These are phyloP conservation scores for Chrysochloris asiatica DNA, from an alignment of 2,113 vertebrate species.

Conservation along the genomic window DNA sequence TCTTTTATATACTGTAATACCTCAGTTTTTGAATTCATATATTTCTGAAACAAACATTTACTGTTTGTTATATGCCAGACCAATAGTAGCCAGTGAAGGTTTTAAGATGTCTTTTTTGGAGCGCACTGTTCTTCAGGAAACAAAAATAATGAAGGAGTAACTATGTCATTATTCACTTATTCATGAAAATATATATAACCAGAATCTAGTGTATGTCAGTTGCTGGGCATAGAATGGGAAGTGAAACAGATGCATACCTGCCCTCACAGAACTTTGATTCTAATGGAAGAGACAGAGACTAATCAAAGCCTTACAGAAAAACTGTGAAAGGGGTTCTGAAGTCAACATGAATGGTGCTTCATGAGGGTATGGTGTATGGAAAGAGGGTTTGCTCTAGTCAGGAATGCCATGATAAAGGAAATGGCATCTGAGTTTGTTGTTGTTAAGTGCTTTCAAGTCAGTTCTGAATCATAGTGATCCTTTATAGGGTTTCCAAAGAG, in stretches of 20 bases:
- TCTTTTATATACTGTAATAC: background rate
- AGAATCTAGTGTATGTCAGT: background rate
- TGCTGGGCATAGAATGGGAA: background rate
- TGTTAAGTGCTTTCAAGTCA: too few species aligned
- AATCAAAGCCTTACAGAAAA: background rate
- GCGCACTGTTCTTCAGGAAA: background rate
- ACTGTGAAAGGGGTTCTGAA: background rate
- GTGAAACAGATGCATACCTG: background rate
- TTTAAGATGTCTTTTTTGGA: background rate
- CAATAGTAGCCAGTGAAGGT: background rate
- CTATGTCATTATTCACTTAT: background rate
- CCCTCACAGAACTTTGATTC: background rate
- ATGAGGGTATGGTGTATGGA: background rate
- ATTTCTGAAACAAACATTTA: conserved; percentile 3
- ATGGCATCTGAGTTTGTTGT: too few species aligned
- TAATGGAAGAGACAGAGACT: background rate
- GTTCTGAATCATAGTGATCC: too few species aligned
- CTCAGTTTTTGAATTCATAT: conserved; percentile 16
- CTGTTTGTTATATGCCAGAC: conserved; percentile 6
- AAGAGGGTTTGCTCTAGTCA: background rate
- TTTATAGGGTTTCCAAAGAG: too few species aligned
- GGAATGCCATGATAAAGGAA: background rate
- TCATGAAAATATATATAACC: conserved; percentile 4
- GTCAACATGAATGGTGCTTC: background rate
- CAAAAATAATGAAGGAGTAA: conserved; percentile 25